Base-by-base conservation (phyloP, 2,797 vertebrate species). In the Spondyliosoma cantharus region DNA sequence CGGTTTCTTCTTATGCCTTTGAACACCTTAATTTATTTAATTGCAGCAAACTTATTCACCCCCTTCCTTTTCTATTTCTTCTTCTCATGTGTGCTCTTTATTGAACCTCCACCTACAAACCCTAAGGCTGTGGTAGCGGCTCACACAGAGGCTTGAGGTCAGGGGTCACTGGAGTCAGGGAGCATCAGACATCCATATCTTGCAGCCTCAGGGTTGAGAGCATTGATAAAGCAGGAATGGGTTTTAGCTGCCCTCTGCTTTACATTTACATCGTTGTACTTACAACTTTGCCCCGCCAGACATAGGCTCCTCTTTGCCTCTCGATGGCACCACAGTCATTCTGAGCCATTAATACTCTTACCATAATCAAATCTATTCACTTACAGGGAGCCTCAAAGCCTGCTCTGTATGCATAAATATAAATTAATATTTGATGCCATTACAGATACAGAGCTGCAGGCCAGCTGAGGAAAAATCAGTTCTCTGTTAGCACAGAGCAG, bases 401-500 rank as follows among this genome's bases (percentile, higher is more conserved):
- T 53, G 71, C 50, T 60, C 70, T 68, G 37, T 81, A 59, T 73
- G 60, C 78, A 72, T 81, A 74, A 80, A 81, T 85, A 82, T 71
- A 78, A 82, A 90, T 83, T 9, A 79, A 82, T 74, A 75, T 86
- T 85, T 90, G 49, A 86, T 82, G 74, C 24, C 32, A 60, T 25
- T 58, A 80, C 48, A 80, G 70, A 90, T 50, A 71, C 69, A 86
- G 67, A 65, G 74, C 86, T 88, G 76, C 66, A 37, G 85, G 80
- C 82, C 56, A 66, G 32, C 56, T 37, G 61, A 70, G 52, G 27
- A 62, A 24, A 78, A 83, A 82, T 74, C 3, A 45, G 54, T 17
- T 82, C 27, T 60, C 43, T 71, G 71, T 75, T 76, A 27, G 69
- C 46, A 58, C 50, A 70, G 20, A 67, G 24, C 48, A 74, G 53